Percentiles rank a stretch among this genome's conserved stretches.
Conservation (phyloP, 53 echinoderm and acorn worm species). For the Holothuria leucospilota region DNA sequence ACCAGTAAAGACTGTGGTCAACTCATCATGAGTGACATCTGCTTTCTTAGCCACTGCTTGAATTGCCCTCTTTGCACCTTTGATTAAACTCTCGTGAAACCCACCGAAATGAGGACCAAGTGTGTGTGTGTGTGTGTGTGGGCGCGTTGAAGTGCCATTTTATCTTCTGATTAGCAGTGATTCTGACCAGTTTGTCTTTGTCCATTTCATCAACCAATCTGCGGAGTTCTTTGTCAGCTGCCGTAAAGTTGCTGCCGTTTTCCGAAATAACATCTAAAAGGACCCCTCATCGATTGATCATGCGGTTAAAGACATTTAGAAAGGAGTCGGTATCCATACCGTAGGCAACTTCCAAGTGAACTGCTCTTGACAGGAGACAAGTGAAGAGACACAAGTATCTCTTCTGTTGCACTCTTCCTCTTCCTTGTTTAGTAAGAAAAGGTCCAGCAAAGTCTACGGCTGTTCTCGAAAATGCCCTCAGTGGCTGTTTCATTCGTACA, state of each 20-base stretch:
- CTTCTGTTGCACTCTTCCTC: too few species aligned
- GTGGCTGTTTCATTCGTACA: neutral
- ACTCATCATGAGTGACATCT: slow-evolving; percentile 12
- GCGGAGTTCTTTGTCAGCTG: neutral
- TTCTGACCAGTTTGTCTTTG: neutral
- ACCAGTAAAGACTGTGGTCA: slow-evolving; percentile 5
- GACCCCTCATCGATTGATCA: slow-evolving; percentile 24
- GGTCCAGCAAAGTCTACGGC: neutral
- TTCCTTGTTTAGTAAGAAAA: too few species aligned
- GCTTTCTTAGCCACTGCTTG: too few species aligned
- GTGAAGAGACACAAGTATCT: too few species aligned
- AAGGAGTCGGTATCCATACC: slow-evolving; percentile 15
- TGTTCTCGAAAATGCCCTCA: neutral
- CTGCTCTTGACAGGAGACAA: too few species aligned
- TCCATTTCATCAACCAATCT: neutral
- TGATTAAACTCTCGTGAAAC: too few species aligned
- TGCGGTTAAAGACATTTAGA: slow-evolving; percentile 23
- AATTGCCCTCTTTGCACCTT: too few species aligned
- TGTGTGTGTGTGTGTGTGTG: too few species aligned
- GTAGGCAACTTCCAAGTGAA: neutral
- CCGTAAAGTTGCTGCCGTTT: slow-evolving; percentile 15
- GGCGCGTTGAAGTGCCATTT: slow-evolving; percentile 24
- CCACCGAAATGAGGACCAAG: slow-evolving; percentile 35
- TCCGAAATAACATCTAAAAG: slow-evolving; percentile 12
- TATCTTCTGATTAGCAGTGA: neutral